phyloP scores from a whole-genome alignment of 2,797 vertebrate species.

The Rhadinocentrus ornatus region DNA sequence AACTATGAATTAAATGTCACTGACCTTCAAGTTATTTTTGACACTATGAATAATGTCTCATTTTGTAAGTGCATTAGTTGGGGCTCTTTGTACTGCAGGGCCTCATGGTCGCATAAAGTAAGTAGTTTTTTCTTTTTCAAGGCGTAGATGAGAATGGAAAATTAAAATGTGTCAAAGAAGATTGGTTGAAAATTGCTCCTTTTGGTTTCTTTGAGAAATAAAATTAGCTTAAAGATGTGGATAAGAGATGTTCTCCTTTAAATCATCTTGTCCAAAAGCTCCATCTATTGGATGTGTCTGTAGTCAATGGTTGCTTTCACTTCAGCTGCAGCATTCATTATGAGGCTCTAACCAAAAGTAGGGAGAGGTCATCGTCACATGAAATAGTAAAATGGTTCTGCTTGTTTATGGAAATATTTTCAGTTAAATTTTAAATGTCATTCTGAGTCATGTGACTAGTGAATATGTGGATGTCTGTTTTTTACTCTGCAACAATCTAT shows the following conservation, averaged over 20 bases:
- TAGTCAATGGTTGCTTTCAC: constrained; percentile 24
- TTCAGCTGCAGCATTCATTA: constrained; percentile 6
- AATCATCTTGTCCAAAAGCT: constrained; percentile 48
- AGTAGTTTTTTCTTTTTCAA: constrained; percentile 17
- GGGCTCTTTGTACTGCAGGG: constrained; percentile 4
- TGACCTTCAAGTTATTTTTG: constrained; percentile 58
- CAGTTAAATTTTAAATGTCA: neutral
- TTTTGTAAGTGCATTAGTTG: constrained; percentile 23
- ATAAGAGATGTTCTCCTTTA: constrained; percentile 19
- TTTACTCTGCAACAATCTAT: too few relatives aligned
- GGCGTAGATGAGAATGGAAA: constrained; percentile 11
- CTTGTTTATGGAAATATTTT: neutral
- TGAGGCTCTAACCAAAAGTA: neutral
- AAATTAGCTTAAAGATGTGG: constrained; percentile 20
- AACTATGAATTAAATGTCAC: constrained; percentile 49
- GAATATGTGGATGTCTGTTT: neutral
- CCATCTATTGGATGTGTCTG: constrained; percentile 45
- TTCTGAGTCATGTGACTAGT: neutral
- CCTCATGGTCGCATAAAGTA: neutral
- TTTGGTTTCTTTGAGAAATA: constrained; percentile 19
- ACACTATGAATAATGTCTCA: constrained; percentile 33
- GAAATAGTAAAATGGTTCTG: neutral
- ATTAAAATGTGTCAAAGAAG: constrained; percentile 11
- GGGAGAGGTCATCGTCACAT: neutral
- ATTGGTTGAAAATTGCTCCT: neutral